Conservation (phyloP, 1,140 invertebrate genomes). For the Schlechtendalia chinensis region DNA sequence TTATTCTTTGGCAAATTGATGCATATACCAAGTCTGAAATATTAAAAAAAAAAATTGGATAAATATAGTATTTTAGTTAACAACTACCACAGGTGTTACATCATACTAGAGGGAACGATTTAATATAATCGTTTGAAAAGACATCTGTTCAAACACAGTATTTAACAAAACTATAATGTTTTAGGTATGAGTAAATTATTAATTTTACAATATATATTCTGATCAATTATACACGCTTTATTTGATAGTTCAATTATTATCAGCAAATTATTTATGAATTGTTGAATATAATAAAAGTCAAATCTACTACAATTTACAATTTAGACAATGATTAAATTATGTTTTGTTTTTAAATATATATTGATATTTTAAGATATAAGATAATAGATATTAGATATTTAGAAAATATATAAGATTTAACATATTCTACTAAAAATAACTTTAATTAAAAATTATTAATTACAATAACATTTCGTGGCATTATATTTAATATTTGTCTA, state of each 20-base stretch:
- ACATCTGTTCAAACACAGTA: constrained; percentile 31
- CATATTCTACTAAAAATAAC: too few relatives aligned
- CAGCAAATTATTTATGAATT: neutral
- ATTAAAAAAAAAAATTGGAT: constrained; percentile 18
- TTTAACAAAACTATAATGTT: neutral
- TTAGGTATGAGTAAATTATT: neutral
- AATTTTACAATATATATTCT: neutral
- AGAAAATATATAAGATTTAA: too few relatives aligned
- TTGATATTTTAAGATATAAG: too few relatives aligned
- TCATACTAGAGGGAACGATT: constrained; percentile 5
- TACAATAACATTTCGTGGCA: too few relatives aligned
- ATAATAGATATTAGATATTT: too few relatives aligned
- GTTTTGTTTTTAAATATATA: too few relatives aligned
- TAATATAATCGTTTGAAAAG: constrained; percentile 20
- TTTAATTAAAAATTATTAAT: too few relatives aligned
- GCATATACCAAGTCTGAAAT: constrained; percentile 43
- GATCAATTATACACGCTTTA: neutral
- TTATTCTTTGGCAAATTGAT: constrained; percentile 48
- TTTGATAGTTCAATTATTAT: neutral
- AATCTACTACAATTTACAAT: neutral
- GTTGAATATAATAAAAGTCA: neutral
- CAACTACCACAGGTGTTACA: constrained; percentile 9
- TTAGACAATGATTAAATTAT: neutral
- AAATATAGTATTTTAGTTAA: neutral
- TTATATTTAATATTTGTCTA: too few relatives aligned